phyloP scores from a whole-genome alignment of 2,888 invertebrate species.

The Drosophila basisetae region DNA sequence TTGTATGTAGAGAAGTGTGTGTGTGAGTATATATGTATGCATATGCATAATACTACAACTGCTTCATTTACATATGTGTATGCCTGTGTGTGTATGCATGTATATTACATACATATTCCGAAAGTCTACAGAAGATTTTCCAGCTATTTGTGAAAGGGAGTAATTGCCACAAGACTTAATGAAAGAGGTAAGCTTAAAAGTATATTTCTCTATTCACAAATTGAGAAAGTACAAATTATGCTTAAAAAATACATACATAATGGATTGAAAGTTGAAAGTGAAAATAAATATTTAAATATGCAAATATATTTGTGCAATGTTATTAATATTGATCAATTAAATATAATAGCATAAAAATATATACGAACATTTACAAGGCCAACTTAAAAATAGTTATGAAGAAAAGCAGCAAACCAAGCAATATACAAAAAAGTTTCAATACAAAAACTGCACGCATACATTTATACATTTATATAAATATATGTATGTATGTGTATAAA shows the following conservation, averaged over 20 bases:
- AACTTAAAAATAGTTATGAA: slow-evolving; percentile 70
- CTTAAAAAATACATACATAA: not conserved
- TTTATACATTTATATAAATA: slow-evolving; percentile 4
- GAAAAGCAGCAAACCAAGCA: slow-evolving; percentile 68
- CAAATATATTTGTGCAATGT: slow-evolving; percentile 16
- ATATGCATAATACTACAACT: slow-evolving; percentile 6
- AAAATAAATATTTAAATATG: slow-evolving; percentile 10
- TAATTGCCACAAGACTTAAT: slow-evolving; percentile 72
- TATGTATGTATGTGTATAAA: not conserved
- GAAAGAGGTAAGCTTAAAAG: slow-evolving; percentile 67
- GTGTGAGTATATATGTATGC: slow-evolving; percentile 8
- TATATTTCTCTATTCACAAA: slow-evolving; percentile 15
- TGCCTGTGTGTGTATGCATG: slow-evolving; percentile 20
- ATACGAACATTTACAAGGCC: slow-evolving; percentile 62
- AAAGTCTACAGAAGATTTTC: slow-evolving; percentile 58
- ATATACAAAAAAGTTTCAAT: slow-evolving; percentile 49
- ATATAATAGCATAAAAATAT: not conserved
- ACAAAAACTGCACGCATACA: slow-evolving; percentile 33
- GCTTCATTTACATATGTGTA: slow-evolving; percentile 27
- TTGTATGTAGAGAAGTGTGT: not conserved
- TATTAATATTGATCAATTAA: slow-evolving; percentile 2
- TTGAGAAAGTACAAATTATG: slow-evolving; percentile 15
- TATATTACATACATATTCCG: slow-evolving; percentile 38
- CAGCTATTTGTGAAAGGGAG: slow-evolving; percentile 66
- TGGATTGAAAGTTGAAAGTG: not conserved